Conservation (phyloP, 1,140 invertebrate genomes). For the Drosophila lini region DNA sequence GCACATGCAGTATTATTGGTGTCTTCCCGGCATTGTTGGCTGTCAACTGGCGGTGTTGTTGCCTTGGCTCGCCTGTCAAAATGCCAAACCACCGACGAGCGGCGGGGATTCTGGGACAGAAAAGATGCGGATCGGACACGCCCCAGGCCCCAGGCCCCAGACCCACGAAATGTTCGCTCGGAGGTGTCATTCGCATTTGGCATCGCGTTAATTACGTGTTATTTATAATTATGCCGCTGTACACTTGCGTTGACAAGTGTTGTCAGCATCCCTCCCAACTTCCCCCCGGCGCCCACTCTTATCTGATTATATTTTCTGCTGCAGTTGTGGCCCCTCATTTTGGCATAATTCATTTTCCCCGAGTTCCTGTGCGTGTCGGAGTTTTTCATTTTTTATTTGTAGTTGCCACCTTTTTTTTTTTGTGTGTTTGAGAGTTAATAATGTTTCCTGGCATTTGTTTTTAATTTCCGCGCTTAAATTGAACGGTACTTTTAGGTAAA, state of each 20-base stretch:
- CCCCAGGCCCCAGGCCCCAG: slow-evolving; percentile 4
- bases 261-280: slow-evolving; percentile 58
- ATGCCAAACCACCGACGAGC: slow-evolving; percentile 39
- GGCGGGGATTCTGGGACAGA: slow-evolving; percentile 7
- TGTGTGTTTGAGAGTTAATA: slow-evolving; percentile 47
- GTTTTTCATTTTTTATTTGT: slow-evolving; percentile 28
- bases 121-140: slow-evolving; percentile 10
- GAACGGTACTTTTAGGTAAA: slow-evolving; percentile 18
- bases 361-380: slow-evolving; percentile 44
- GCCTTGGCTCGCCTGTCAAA: slow-evolving; percentile 62
- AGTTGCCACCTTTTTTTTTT: neutral
- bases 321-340: slow-evolving; percentile 31
- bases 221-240: slow-evolving; percentile 80
- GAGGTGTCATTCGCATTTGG: slow-evolving; percentile 80
- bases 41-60: slow-evolving; percentile 45
- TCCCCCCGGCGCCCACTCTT: neutral
- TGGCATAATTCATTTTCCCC: slow-evolving; percentile 56
- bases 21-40: slow-evolving; percentile 55
- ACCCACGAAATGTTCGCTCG: slow-evolving; percentile 21
- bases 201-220: slow-evolving; percentile 80
- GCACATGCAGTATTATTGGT: slow-evolving; percentile 44
- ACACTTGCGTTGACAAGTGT: slow-evolving; percentile 77
- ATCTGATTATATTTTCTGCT: slow-evolving; percentile 23
- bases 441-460: slow-evolving; percentile 51
- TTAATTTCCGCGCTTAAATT: slow-evolving; percentile 49